These are phyloP conservation scores for Drosophila tanythrix DNA, from an alignment of 2,888 invertebrate species.

Conservation along the genomic window DNA sequence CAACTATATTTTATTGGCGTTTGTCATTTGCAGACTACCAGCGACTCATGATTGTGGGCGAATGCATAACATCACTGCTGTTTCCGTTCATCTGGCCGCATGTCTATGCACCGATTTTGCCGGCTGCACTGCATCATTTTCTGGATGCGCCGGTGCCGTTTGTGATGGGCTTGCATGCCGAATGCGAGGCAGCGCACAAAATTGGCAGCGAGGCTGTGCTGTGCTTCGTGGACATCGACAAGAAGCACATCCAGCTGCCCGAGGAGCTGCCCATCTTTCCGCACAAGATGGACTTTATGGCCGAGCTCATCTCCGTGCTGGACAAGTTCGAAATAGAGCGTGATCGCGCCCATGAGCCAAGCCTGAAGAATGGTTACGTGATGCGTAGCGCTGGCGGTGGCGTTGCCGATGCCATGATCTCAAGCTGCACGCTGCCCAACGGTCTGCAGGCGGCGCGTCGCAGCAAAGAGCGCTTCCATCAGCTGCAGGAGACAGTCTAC, in stretches of 20 bases:
- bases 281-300: slow-evolving; percentile 93
- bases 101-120: slow-evolving; percentile 99
- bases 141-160: slow-evolving; percentile 99
- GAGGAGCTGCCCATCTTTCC: slow-evolving; percentile 98
- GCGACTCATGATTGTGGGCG: slow-evolving; percentile 97
- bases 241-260: slow-evolving; percentile 95
- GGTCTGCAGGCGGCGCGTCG: slow-evolving; percentile 83
- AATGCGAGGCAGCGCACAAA: slow-evolving; percentile 87
- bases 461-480: slow-evolving; percentile 87
- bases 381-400: slow-evolving; percentile 80
- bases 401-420: slow-evolving; percentile 89
- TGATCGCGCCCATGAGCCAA: slow-evolving; percentile 82
- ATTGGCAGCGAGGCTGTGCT: slow-evolving; percentile 93
- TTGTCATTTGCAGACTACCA: slow-evolving; percentile 90
- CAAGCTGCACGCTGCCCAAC: slow-evolving; percentile 91
- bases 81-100: slow-evolving; percentile 99
- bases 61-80: slow-evolving; percentile 94
- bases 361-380: slow-evolving; percentile 79
- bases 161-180: slow-evolving; percentile 95
- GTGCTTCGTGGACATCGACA: slow-evolving; percentile 98
- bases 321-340: slow-evolving; percentile 89
- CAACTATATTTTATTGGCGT: background rate
- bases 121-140: slow-evolving; percentile 97
- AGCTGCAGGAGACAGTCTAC: slow-evolving; percentile 90
- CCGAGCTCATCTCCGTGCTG: slow-evolving; percentile 91